phyloP scores from a whole-genome alignment of 2,888 invertebrate genomes.

The Pegoplata infirma region DNA sequence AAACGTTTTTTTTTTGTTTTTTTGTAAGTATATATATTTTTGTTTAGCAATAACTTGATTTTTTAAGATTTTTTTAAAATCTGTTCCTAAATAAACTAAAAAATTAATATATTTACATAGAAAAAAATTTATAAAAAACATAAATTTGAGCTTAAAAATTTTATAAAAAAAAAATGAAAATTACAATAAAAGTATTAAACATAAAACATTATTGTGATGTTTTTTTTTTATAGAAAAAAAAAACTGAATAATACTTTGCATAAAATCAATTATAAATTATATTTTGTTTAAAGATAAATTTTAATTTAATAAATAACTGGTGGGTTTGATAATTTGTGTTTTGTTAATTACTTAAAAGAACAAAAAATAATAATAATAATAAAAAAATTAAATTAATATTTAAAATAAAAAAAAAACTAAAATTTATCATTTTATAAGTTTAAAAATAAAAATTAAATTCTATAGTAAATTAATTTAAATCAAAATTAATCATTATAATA shows the following conservation, averaged over 20 bases:
- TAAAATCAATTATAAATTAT: conserved; percentile 40
- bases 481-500: conserved; percentile 12
- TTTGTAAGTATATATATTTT: conserved; percentile 22
- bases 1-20: too few species aligned
- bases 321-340: conserved; percentile 62
- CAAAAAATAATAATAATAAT: conserved; percentile 20
- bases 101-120: conserved; percentile 34
- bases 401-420: neutral
- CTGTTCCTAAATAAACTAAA: neutral
- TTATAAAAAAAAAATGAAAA: conserved; percentile 18
- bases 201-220: conserved; percentile 39
- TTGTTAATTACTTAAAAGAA: conserved; percentile 39
- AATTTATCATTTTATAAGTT: conserved; percentile 1
- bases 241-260: conserved; percentile 53
- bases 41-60: conserved; percentile 25
- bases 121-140: conserved; percentile 22
- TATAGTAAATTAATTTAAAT: too few species aligned
- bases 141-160: conserved; percentile 57
- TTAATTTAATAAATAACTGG: conserved; percentile 63
- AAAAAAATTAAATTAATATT: conserved; percentile 16
- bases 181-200: conserved; percentile 30
- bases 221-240: conserved; percentile 1
- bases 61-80: conserved; percentile 16
- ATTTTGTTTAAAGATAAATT: conserved; percentile 23
- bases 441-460: too few species aligned